These are phyloP conservation scores for Emydura subglobosa DNA, from an alignment of 2,113 vertebrate species.

Conservation along the genomic window DNA sequence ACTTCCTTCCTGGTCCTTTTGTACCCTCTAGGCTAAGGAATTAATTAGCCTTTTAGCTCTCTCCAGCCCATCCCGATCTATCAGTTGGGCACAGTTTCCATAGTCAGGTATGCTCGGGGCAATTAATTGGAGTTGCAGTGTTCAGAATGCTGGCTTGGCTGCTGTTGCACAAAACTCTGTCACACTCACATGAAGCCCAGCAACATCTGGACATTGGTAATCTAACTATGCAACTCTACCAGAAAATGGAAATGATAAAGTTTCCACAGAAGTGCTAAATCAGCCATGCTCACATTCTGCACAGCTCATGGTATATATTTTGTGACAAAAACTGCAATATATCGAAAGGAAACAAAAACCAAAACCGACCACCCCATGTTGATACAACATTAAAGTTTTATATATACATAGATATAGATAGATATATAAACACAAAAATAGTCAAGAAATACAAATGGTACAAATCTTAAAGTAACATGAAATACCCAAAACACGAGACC, in stretches of 20 bases:
- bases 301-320: not conserved
- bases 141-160: not conserved
- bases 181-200: not conserved
- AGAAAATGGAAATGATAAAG: not conserved
- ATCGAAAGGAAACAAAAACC: not conserved
- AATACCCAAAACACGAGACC: not conserved
- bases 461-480: not conserved
- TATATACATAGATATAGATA: no score
- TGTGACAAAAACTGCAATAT: not conserved
- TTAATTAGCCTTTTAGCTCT: not conserved
- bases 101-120: not conserved
- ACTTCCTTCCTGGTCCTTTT: not conserved
- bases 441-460: not conserved
- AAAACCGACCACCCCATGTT: not conserved
- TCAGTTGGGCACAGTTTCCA: not conserved
- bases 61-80: not conserved
- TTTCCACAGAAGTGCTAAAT: fast-evolving
- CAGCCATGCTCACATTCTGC: fast-evolving
- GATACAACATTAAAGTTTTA: not conserved
- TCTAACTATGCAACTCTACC: no score
- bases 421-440: not conserved
- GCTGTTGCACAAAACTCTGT: not conserved
- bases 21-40: not conserved
- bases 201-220: not conserved
- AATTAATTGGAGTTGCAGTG: not conserved